Base-by-base conservation (phyloP, 1,140 invertebrate genomes). In the Meloidogyne hapla region DNA sequence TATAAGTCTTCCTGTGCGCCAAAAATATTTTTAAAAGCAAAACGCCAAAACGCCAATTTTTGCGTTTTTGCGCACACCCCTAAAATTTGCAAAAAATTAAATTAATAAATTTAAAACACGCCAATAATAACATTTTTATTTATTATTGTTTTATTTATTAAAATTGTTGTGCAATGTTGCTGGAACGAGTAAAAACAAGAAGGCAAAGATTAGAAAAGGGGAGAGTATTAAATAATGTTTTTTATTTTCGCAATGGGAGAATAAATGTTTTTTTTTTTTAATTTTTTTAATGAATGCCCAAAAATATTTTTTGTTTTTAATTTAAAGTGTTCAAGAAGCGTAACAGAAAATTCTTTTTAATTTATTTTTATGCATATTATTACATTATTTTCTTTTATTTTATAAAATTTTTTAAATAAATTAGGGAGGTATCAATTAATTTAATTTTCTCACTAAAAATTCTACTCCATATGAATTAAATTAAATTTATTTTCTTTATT, bases 241-340 rank as follows among this genome's bases (percentile, higher is more conserved):
- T 56, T 56, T 56, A 6, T n/a, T 56, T n/a, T n/a, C 48, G 18
- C 48, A 6, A 56, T n/a, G n/a, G n/a, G 15, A 5, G 18, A n/a
- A n/a, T 56, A 3, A 33, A 33, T 33, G 33, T 6, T 6, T 33
- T 4, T 33, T 33, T 33, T 33, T 33, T 6, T 33, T 33, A 33
- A 33, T 6, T 33, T 33, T 33, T 56, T 56, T 56, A 56, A 56
- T 56, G 18, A 56, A 56, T 56, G 48, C 48, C 48, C n/a, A 56
- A 56, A 56, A 56, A 8, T 56, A n/a, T 48, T 48, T 56, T 56
- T 56, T 56, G 48, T 56, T 56, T 56, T 56, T 56, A 56, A 56
- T 56, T 56, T 56, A 56, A 56, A 56, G 48, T 56, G 48, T 56
- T 56, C 48, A 56, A 56, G 2, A n/a, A 56, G 48, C 6, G 48